Conservation (phyloP, 2,113 vertebrate genomes). For the Recurvirostra avosetta region DNA sequence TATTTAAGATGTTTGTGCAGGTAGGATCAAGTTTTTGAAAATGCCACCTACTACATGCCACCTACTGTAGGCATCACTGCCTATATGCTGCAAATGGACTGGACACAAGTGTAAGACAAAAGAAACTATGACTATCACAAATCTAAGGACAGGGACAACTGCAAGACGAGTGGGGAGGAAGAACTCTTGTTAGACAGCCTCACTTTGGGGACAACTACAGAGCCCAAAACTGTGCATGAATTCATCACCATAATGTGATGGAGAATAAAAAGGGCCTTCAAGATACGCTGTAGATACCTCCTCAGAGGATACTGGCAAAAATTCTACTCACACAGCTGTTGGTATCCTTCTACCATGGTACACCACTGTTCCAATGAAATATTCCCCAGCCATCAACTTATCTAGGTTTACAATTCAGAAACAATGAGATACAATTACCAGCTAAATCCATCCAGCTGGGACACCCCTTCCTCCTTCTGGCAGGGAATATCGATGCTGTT, state of each 20-base stretch:
- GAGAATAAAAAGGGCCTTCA: not conserved
- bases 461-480: not conserved
- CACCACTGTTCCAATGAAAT: not conserved
- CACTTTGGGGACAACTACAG: not conserved
- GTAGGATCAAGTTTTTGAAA: not conserved
- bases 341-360: not conserved
- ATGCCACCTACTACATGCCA: not conserved
- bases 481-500: rapidly evolving
- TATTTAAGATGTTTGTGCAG: not conserved
- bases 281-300: not conserved
- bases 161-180: not conserved
- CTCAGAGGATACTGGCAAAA: not conserved
- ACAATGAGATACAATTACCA: not conserved
- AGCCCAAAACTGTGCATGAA: not conserved
- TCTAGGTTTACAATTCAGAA: not conserved
- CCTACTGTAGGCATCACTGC: not conserved
- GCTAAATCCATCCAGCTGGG: not conserved
- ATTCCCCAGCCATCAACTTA: not conserved
- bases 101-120: not conserved
- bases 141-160: not conserved
- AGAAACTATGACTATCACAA: not conserved
- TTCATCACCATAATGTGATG: not conserved
- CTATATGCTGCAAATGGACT: not conserved
- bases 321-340: not conserved
- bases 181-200: not conserved